These are phyloP conservation scores for Martes flavigula DNA, from an alignment of 2,797 vertebrate genomes.

Conservation along the genomic window DNA sequence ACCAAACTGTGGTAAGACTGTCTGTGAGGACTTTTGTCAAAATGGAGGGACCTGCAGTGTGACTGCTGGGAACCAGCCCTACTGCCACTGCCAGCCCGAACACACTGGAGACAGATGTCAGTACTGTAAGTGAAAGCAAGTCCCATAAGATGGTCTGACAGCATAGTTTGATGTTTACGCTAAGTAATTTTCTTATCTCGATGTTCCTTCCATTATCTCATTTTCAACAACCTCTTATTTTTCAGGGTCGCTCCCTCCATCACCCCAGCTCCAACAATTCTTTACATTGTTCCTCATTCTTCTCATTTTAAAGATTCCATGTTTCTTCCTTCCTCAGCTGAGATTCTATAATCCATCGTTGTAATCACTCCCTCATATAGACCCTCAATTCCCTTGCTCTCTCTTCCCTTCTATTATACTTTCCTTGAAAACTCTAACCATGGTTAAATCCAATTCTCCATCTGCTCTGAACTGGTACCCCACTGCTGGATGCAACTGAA, in stretches of 20 bases:
- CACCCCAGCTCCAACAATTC: neutral
- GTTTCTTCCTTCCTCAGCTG: neutral
- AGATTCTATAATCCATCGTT: neutral
- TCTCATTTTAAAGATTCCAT: neutral
- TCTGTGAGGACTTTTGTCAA: slow-evolving; percentile 94
- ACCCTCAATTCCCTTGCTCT: neutral
- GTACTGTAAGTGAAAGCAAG: slow-evolving; percentile 90
- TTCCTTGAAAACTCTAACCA: neutral
- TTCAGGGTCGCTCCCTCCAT: neutral
- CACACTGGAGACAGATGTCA: slow-evolving; percentile 97
- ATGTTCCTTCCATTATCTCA: neutral
- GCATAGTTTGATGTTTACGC: neutral
- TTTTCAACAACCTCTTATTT: neutral
- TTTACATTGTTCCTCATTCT: neutral
- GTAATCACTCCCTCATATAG: neutral
- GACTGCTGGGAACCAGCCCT: slow-evolving; percentile 94
- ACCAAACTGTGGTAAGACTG: slow-evolving; percentile 91
- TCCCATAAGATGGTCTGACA: fast-evolving
- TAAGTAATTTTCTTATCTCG: neutral
- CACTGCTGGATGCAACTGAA: neutral
- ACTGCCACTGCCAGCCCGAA: slow-evolving; percentile 93
- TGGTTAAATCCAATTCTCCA: fast-evolving
- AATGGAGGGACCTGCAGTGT: slow-evolving; percentile 95
- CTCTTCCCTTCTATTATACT: neutral
- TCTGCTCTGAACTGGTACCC: neutral